Evolutionary conservation across 2,888 invertebrate species (phyloP), one percentile per base, ranked within the genome.

Genomic region (Meandrusa payeni): DNA sequence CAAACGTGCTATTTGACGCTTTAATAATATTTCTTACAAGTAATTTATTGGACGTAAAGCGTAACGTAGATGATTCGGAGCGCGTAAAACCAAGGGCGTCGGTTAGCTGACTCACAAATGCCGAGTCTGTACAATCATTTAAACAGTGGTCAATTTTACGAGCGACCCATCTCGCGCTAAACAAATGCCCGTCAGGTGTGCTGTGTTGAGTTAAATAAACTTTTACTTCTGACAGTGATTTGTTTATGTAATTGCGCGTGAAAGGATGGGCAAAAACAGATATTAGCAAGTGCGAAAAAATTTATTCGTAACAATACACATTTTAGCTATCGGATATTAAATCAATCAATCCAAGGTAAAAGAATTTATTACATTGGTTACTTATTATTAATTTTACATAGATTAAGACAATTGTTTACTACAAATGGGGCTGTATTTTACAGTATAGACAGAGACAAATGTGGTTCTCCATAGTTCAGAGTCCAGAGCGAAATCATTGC

Each of bases 71-170:
- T 22, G 23, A 9, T 26, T 20, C 22, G 29, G 33, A 19, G 15
- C 11, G 15, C 23, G 39, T 31, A 29, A 41, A 22, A 13, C 12
- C 13, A 15, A 5, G n/a, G 27, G 34, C 41, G 12, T 36, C 29
- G 4, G 24, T 17, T 6, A 11, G 29, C 29, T 37, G 37, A 38
- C 20, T 43, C 37, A 38, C 11, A 20, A 27, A 22, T 9, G 20
- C 15, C n/a, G n/a, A n/a, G 19, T 31, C 42, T 5, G 11, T 13
- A 26, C 54, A 61, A 61, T 59, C 55, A 65, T 64, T 64, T 55
- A 64, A 67, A 66, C 67, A 56, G 64, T 61, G 67, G 64, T 70
- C 61, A 64, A 64, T 63, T 74, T 71, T 63, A 72, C 62, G 67
- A 69, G 46, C 64, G 54, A 61, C 64, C 61, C 61, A 46, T 45